Percentiles rank a stretch among this genome's conserved stretches.
Conservation (phyloP, 2,797 vertebrate genomes). For the Gadopsis bispinosus region DNA sequence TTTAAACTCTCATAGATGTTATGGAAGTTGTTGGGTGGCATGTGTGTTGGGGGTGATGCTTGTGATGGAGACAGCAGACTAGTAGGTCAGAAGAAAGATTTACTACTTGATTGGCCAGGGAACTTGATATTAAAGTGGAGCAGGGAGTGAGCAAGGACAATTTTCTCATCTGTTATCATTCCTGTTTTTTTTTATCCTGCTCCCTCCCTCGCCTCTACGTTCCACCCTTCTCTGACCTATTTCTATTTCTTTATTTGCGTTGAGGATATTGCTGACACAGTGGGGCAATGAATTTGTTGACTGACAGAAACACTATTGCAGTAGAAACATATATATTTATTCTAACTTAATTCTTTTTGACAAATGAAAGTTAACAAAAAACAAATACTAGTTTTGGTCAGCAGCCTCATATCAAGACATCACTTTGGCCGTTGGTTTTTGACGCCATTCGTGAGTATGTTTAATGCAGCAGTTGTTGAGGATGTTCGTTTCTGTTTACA, state of each 20-base stretch:
- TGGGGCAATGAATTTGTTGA: not conserved
- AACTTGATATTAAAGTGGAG: conserved; percentile 39
- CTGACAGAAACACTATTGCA: not conserved
- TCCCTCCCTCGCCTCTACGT: not conserved
- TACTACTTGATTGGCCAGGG: conserved; percentile 31
- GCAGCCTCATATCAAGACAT: not conserved
- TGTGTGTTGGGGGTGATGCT: not conserved
- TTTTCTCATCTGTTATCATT: conserved; percentile 42
- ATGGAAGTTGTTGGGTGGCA: not conserved
- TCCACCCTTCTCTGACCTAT: not conserved
- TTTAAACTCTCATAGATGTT: conserved; percentile 1
- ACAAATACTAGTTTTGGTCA: not conserved
- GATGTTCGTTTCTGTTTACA: not conserved
- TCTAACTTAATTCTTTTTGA: not conserved
- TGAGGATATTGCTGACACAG: not conserved
- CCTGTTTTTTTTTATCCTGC: not conserved
- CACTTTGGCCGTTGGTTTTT: not conserved
- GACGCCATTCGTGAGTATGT: not conserved
- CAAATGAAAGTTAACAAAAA: not conserved
- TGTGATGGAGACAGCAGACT: conserved; percentile 1
- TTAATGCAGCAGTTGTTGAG: not conserved
- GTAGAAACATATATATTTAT: not conserved
- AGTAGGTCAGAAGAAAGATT: conserved; percentile 28
- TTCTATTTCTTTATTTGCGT: conserved; percentile 23
- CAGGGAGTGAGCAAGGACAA: conserved; percentile 20